Percentiles rank a stretch among this genome's conserved stretches.
phyloP scores from a whole-genome alignment of 2,888 invertebrate genomes.

The Metacarcinus magister region DNA sequence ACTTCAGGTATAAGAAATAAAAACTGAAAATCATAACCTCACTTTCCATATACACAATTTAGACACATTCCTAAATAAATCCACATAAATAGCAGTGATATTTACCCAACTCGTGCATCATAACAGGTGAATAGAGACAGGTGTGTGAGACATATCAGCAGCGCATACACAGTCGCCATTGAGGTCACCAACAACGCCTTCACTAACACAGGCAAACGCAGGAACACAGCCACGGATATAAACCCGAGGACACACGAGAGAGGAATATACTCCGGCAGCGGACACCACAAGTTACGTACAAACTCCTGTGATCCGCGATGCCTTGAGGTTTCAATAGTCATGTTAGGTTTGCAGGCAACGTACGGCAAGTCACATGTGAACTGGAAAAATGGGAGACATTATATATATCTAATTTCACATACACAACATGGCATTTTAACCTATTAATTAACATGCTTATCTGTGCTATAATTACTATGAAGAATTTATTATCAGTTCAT shows the following conservation, averaged over 20 bases:
- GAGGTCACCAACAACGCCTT: slow-evolving; percentile 91
- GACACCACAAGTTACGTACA: slow-evolving; percentile 90
- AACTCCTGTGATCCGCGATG: slow-evolving; percentile 67
- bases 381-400: slow-evolving; percentile 84
- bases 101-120: slow-evolving; percentile 91
- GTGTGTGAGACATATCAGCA: slow-evolving; percentile 93
- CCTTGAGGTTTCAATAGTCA: slow-evolving; percentile 67
- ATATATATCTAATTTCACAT: background rate
- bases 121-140: slow-evolving; percentile 92
- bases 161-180: slow-evolving; percentile 91
- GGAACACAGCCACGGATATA: slow-evolving; percentile 93
- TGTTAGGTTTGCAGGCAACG: slow-evolving; percentile 77
- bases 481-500: background rate
- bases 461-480: background rate
- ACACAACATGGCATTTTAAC: background rate
- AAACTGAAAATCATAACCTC: background rate
- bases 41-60: no score
- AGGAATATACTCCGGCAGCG: slow-evolving; percentile 94
- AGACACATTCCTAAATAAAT: background rate
- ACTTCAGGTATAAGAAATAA: background rate
- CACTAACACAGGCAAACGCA: slow-evolving; percentile 92
- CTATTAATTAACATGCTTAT: background rate
- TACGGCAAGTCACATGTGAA: slow-evolving; percentile 87
- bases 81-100: slow-evolving; percentile 43
- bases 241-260: slow-evolving; percentile 93